Base-by-base conservation (phyloP, 2,113 vertebrate species). In the Protobothrops flavoviridis region DNA sequence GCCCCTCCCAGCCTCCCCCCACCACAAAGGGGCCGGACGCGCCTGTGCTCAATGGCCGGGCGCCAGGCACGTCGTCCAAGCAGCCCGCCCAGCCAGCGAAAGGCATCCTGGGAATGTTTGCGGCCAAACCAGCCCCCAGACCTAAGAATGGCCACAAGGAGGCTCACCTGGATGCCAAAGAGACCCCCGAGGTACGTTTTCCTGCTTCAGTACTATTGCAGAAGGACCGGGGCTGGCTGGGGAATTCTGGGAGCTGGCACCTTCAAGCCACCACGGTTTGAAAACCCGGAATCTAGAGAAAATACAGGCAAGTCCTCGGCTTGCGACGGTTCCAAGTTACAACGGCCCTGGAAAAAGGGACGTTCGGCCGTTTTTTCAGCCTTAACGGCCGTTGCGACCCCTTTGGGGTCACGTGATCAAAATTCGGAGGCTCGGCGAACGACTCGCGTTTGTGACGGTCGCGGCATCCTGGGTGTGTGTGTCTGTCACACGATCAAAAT, bases 81-180 rank as follows among this genome's bases (percentile, higher is more conserved):
- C 57, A 96, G 3, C 50, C 96, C 89, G 10, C 96, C 0, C 98
- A 98, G 92, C 97, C 97, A 8, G 97, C 97, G 53, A 99, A 95
- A n/a, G 98, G 99, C 64, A 99, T 99, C 96, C 98, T 99, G 99
- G 99, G 98, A 92, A 98, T 99, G 98, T 99, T 99, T 94, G 96
- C 97, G 0, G 97, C 95, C 4, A 99, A 98, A 95, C 39, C 97
- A 0, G 91, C 96, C 12, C 5, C 97, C 85, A 99, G 98, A 95
- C 61, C 93, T 61, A 98, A 98, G 92, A 98, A 98, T 11, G 13
- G 92, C 0, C 95, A 88, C 24, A 98, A 97, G 95, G 98, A 98
- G 87, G 74, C 97, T 0, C 99, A 98, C 95, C 69, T 94, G 1
- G 98, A 98, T 91, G 91, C 94, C 43, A 98, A 97, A 92, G 98